Evolutionary conservation across 2,113 vertebrate species (phyloP).

Genomic region (Aramus guarauna): DNA sequence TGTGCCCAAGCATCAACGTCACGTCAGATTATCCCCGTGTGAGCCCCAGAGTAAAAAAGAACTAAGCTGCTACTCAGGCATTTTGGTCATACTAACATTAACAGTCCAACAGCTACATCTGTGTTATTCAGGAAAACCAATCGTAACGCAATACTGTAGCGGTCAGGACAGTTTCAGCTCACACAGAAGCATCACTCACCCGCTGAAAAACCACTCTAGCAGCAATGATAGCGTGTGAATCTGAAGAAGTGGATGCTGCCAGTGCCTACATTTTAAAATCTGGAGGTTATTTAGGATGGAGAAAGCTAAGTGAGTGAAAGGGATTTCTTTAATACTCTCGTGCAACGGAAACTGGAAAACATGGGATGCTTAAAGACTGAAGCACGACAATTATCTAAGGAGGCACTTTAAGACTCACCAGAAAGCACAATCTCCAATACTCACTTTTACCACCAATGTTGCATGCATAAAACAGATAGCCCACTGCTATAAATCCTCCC

Average conservation of each 20-base stretch:
- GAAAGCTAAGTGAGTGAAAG: neutral
- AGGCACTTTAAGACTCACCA: neutral
- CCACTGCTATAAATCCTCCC: neutral
- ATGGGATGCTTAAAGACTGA: neutral
- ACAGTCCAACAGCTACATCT: neutral
- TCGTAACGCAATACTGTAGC: rapidly evolving
- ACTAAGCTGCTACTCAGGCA: neutral
- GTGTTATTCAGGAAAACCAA: too few relatives aligned
- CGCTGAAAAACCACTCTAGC: neutral
- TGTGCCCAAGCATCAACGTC: neutral
- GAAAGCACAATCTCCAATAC: neutral
- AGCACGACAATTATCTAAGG: neutral
- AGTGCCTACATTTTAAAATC: neutral
- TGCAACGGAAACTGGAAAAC: neutral
- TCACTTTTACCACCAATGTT: neutral
- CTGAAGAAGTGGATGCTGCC: neutral
- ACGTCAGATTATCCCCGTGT: too few relatives aligned
- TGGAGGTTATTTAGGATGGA: neutral
- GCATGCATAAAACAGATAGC: neutral
- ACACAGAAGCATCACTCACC: too few relatives aligned
- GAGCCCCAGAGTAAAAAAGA: neutral
- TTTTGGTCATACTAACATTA: too few relatives aligned
- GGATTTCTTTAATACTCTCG: neutral
- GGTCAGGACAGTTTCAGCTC: neutral
- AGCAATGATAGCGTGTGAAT: neutral